phyloP scores from a whole-genome alignment of 1,140 invertebrate species.

The Hyphantria cunea region DNA sequence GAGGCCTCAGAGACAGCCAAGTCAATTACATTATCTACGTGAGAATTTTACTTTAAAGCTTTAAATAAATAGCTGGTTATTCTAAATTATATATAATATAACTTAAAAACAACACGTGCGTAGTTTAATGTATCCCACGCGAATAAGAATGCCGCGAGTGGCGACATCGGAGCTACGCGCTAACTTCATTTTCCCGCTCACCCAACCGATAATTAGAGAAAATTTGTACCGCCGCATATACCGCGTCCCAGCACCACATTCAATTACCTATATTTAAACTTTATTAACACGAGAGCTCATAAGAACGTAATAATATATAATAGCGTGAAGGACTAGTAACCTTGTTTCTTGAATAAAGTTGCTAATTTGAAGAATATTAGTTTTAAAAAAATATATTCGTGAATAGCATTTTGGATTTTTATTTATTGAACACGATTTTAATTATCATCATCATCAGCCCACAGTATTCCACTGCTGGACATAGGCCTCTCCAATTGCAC shows the following conservation, averaged over 20 bases:
- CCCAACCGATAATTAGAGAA: constrained; percentile 39
- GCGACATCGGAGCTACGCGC: constrained; percentile 31
- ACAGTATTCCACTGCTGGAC: too few species aligned
- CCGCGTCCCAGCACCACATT: constrained; percentile 5
- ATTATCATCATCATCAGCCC: too few species aligned
- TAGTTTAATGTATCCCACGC: constrained; percentile 16
- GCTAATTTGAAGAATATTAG: background rate
- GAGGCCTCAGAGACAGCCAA: too few species aligned
- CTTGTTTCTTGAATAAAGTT: background rate
- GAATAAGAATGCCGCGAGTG: constrained; percentile 37
- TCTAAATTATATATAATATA: too few species aligned
- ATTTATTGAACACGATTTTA: too few species aligned
- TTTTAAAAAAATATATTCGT: background rate
- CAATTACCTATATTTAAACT: constrained; percentile 34
- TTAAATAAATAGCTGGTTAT: too few species aligned
- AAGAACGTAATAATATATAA: background rate
- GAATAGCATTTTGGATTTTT: background rate
- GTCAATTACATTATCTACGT: too few species aligned
- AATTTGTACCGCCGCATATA: constrained; percentile 29
- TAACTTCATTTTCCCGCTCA: constrained; percentile 39
- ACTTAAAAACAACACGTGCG: background rate
- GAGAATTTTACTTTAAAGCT: too few species aligned
- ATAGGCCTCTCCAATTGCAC: too few species aligned
- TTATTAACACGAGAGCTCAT: constrained; percentile 22
- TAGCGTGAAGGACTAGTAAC: too few species aligned